A percentile compares a stretch with the other conserved stretches of the same genome.
Evolutionary conservation across 2,888 invertebrate species (phyloP).

Genomic region (Orchesellides sinensis): DNA sequence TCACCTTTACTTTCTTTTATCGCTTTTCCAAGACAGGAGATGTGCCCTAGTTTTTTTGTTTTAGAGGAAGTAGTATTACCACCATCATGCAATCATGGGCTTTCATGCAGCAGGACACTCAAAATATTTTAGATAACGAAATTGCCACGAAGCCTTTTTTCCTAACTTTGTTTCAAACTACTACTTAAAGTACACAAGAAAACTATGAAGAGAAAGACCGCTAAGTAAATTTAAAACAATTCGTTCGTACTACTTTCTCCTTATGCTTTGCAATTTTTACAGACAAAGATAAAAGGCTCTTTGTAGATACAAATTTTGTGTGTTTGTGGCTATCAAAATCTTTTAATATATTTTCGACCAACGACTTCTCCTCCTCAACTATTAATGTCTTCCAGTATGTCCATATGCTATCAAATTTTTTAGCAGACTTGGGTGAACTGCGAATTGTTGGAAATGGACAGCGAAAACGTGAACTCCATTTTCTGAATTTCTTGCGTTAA

Average conservation of each 20-base stretch:
- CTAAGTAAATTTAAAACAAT: constrained; percentile 32
- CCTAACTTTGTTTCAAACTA: not conserved
- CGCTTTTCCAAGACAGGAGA: constrained; percentile 55
- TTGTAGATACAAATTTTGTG: not conserved
- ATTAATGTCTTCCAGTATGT: too few species aligned
- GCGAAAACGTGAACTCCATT: too few species aligned
- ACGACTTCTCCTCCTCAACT: too few species aligned
- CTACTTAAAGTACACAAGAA: not conserved
- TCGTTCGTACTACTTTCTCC: not conserved
- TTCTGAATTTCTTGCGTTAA: constrained; percentile 36
- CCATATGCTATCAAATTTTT: too few species aligned
- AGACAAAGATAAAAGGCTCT: not conserved
- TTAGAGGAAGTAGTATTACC: constrained; percentile 33
- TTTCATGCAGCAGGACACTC: constrained; percentile 50
- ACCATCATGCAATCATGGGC: constrained; percentile 54
- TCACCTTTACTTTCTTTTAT: constrained; percentile 63
- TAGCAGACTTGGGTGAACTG: too few species aligned
- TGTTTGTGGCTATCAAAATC: too few species aligned
- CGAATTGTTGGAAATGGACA: too few species aligned
- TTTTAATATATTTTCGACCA: too few species aligned
- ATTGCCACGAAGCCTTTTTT: constrained; percentile 29
- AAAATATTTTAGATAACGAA: constrained; percentile 50
- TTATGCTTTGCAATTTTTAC: not conserved
- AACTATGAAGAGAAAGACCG: constrained; percentile 3
- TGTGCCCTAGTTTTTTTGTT: constrained; percentile 58